A percentile compares a stretch with the other conserved stretches of the same genome.
Evolutionary conservation across 2,113 vertebrate genomes (phyloP).

Genomic region (Ptilonorhynchus violaceus): DNA sequence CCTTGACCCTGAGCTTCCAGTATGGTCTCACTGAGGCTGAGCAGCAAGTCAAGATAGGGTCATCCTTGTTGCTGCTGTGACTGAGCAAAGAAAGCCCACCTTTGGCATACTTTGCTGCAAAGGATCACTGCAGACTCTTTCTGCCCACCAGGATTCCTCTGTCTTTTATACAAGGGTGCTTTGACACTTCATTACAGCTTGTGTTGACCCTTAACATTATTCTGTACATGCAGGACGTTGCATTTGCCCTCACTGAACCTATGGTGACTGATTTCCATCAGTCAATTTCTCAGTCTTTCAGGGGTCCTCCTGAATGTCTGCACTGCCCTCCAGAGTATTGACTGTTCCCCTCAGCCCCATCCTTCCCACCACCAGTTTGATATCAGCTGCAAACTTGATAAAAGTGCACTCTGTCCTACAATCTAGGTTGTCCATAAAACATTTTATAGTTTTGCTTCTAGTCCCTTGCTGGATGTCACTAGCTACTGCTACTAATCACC

Average conservation of each 20-base stretch:
- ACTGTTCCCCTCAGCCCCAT: rapidly evolving
- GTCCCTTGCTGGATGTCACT: background rate
- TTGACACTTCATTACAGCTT: background rate
- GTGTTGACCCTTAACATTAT: background rate
- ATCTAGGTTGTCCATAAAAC: background rate
- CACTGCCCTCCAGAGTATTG: background rate
- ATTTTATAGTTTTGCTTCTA: background rate
- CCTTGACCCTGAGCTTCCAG: background rate
- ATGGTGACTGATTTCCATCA: background rate
- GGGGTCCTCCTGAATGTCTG: background rate
- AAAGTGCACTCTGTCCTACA: background rate
- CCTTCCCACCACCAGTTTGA: too few relatives aligned
- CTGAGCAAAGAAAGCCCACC: background rate
- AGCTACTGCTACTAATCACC: background rate
- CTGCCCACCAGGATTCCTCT: background rate
- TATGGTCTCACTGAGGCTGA: background rate
- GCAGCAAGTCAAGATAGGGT: background rate
- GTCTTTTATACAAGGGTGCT: background rate
- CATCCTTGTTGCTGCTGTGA: background rate
- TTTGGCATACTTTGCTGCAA: background rate
- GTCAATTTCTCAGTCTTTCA: background rate
- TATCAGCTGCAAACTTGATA: background rate
- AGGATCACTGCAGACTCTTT: background rate
- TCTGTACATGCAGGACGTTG: background rate
- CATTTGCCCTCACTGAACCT: background rate